Evolutionary conservation across 1,140 invertebrate species (phyloP).

Genomic region (Bursaphelenchus mucronatus): DNA sequence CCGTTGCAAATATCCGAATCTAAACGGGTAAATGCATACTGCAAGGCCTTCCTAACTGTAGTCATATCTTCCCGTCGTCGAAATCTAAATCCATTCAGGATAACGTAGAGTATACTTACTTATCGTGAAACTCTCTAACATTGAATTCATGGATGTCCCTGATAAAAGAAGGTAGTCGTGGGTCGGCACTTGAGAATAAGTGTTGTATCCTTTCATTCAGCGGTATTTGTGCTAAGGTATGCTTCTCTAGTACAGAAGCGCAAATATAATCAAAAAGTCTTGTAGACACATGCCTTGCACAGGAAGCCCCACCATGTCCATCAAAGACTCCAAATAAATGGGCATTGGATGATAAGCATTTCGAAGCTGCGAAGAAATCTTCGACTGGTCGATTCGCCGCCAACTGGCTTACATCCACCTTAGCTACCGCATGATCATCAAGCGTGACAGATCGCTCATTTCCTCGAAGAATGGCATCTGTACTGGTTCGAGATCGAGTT

Average conservation of each 20-base stretch:
- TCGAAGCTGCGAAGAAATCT: constrained; percentile 58
- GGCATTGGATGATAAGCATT: constrained; percentile 56
- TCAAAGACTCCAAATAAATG: constrained; percentile 58
- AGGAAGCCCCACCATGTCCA: constrained; percentile 55
- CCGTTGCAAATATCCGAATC: constrained; percentile 51
- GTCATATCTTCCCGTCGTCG: constrained; percentile 25
- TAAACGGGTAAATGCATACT: constrained; percentile 51
- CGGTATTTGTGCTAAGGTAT: constrained; percentile 38
- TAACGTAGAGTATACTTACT: constrained; percentile 22
- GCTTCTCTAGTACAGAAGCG: constrained; percentile 40
- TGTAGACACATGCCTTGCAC: constrained; percentile 51
- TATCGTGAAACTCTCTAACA: constrained; percentile 44
- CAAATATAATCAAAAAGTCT: constrained; percentile 53
- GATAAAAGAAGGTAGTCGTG: constrained; percentile 39
- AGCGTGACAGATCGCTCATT: constrained; percentile 37
- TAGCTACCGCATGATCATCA: constrained; percentile 38
- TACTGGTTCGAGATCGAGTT: constrained; percentile 14
- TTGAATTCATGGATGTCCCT: constrained; percentile 39
- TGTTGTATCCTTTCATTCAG: constrained; percentile 53
- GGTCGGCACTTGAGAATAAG: constrained; percentile 54
- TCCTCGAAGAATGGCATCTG: constrained; percentile 32
- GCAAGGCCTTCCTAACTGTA: constrained; percentile 49
- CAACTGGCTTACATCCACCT: constrained; percentile 53
- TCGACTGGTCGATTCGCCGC: constrained; percentile 58
- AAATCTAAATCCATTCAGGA: constrained; percentile 30